phyloP scores from a whole-genome alignment of 2,888 invertebrate species.

The Pyrrhosoma nymphula region DNA sequence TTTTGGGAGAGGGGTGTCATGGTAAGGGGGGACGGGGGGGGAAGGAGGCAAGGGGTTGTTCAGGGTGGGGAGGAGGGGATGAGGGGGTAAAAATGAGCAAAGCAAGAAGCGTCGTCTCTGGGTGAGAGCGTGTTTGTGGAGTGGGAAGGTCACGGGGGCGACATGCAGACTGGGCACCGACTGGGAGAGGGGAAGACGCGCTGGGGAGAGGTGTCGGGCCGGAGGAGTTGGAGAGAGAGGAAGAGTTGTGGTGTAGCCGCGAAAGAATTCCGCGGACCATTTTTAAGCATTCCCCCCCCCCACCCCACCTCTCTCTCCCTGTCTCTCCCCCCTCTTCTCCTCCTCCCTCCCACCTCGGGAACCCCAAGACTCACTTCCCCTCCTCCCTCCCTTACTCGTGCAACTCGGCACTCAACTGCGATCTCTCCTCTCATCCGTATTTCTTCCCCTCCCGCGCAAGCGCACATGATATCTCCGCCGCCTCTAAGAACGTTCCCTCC shows the following conservation, averaged over 20 bases:
- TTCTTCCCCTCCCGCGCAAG: too few species aligned
- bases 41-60: neutral
- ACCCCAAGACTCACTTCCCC: neutral
- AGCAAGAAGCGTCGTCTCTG: neutral
- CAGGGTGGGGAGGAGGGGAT: neutral
- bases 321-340: neutral
- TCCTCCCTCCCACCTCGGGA: neutral
- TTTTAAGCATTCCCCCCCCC: slow-evolving; percentile 21
- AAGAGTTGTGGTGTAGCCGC: slow-evolving; percentile 2
- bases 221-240: neutral
- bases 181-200: neutral
- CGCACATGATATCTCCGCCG: neutral
- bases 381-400: neutral
- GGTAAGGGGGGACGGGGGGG: neutral
- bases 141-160: slow-evolving; percentile 63
- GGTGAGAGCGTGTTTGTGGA: neutral
- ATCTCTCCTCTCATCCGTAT: too few species aligned
- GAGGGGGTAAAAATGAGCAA: too few species aligned
- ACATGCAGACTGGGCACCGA: slow-evolving; percentile 63
- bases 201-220: neutral
- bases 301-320: neutral
- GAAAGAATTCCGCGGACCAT: slow-evolving; percentile 56
- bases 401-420: neutral
- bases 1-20: neutral
- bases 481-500: too few species aligned